A percentile compares a stretch with the other conserved stretches of the same genome.
These are phyloP conservation scores for Cabera pusaria DNA, from an alignment of 2,888 invertebrate genomes.

Conservation along the genomic window DNA sequence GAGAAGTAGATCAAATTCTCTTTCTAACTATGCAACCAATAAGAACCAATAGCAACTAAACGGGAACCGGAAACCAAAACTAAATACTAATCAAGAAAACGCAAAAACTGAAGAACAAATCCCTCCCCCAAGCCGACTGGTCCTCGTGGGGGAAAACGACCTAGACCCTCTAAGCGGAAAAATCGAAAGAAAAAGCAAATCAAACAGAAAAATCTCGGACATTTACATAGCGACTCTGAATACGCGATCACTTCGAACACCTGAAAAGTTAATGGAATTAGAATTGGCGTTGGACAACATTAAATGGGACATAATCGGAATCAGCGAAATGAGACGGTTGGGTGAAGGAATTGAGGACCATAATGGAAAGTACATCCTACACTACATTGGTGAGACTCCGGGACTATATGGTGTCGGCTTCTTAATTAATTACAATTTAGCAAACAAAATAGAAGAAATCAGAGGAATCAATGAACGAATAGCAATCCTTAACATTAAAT, in stretches of 20 bases:
- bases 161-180: slow-evolving; percentile 28
- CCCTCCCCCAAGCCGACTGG: slow-evolving; percentile 29
- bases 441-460: slow-evolving; percentile 5
- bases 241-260: slow-evolving; percentile 3
- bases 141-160: slow-evolving; percentile 28
- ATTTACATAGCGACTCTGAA: slow-evolving; percentile 14
- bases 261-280: slow-evolving; percentile 12
- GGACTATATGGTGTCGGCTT: slow-evolving; percentile 12
- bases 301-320: slow-evolving; percentile 32
- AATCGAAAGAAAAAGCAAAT: neutral
- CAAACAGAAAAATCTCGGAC: neutral
- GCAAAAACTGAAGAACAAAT: too few species aligned
- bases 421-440: slow-evolving; percentile 11
- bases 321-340: slow-evolving; percentile 31
- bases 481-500: slow-evolving; percentile 10
- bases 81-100: slow-evolving; percentile 2
- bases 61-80: slow-evolving; percentile 18
- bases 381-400: neutral
- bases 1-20: slow-evolving; percentile 22
- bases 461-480: slow-evolving; percentile 11
- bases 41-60: slow-evolving; percentile 17
- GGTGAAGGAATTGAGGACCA: slow-evolving; percentile 20
- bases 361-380: slow-evolving; percentile 2
- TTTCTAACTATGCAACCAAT: slow-evolving; percentile 10
- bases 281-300: slow-evolving; percentile 23